Base-by-base conservation (phyloP, 2,888 invertebrate species). In the Andrena chrysosceles region DNA sequence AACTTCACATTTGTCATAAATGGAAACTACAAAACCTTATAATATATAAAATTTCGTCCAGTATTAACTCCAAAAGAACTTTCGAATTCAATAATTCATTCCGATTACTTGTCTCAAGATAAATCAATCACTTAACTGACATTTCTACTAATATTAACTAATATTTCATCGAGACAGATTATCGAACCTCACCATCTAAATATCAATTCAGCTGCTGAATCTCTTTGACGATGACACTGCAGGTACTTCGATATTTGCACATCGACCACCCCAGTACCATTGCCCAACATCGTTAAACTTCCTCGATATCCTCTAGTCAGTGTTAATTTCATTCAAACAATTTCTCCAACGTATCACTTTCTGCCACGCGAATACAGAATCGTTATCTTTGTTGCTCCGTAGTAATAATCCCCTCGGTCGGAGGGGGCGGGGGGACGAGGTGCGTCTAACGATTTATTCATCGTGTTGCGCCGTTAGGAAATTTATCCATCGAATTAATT, bases 401-500 rank as follows among this genome's bases (percentile, higher is more conserved):
- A 16, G 26, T 77, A 68, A 77, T 56, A 78, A 78, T 77, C 68
- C 68, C 68, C 20, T 23, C 59, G 60, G n/a, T 42, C 4, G 1
- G 2, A 35, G 35, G 35, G 42, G 23, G 42, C 16, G 42, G 48
- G 35, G 10, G 2, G 26, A n/a, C 20, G 20, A 7, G 33, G 20
- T 7, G 69, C 31, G 63, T 78, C 69, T 56, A 35, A 62, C 62
- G 78, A n/a, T 69, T 77, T 77, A 67, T 67, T 77, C 77, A 68
- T 76, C 29, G 49, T 35, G 16, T 20, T 48, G 48, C 23, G 33
- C 31, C 29, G 68, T 49, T 54, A 49, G 54, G 63, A 69, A 76
- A 76, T 79, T 79, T 79, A 79, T 76, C 69, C 77, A 59, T 79
- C 77, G 63, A 64, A 81, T 81, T 71, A 80, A 72, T 81, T 81